A percentile compares a stretch with the other conserved stretches of the same genome.
Conservation (phyloP, 1,140 invertebrate species). For the Gryon sp. region DNA sequence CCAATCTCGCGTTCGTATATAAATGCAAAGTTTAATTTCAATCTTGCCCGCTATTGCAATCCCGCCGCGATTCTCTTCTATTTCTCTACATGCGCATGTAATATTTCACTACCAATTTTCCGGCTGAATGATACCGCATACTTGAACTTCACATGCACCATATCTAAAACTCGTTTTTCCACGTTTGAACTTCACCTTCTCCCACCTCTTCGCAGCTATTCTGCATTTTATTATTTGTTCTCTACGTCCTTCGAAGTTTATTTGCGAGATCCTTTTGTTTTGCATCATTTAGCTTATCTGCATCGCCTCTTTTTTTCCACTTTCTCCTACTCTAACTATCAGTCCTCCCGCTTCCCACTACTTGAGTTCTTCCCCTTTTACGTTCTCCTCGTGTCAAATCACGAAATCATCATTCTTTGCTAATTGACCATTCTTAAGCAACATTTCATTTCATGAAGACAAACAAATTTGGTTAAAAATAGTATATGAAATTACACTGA, state of each 20-base stretch:
- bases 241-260: slow-evolving; percentile 15
- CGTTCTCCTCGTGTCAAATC: slow-evolving; percentile 5
- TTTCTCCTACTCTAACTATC: background rate
- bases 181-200: slow-evolving; percentile 42
- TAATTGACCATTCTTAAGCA: slow-evolving; percentile 14
- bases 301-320: background rate
- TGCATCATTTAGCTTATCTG: too few species aligned
- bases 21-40: slow-evolving; percentile 49
- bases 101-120: slow-evolving; percentile 58
- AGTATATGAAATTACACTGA: too few species aligned
- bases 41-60: slow-evolving; percentile 37
- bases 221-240: slow-evolving; percentile 47
- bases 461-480: too few species aligned
- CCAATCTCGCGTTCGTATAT: background rate
- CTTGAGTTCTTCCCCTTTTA: background rate
- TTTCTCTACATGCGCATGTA: slow-evolving; percentile 41
- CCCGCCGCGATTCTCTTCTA: slow-evolving; percentile 39
- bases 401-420: slow-evolving; percentile 38
- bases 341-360: too few species aligned
- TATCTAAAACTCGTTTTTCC: slow-evolving; percentile 47
- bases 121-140: slow-evolving; percentile 35
- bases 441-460: too few species aligned
- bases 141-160: slow-evolving; percentile 45
- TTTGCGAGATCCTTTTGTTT: background rate
- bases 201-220: background rate